phyloP scores from a whole-genome alignment of 2,888 invertebrate species.

The Drosophila phalerata region DNA sequence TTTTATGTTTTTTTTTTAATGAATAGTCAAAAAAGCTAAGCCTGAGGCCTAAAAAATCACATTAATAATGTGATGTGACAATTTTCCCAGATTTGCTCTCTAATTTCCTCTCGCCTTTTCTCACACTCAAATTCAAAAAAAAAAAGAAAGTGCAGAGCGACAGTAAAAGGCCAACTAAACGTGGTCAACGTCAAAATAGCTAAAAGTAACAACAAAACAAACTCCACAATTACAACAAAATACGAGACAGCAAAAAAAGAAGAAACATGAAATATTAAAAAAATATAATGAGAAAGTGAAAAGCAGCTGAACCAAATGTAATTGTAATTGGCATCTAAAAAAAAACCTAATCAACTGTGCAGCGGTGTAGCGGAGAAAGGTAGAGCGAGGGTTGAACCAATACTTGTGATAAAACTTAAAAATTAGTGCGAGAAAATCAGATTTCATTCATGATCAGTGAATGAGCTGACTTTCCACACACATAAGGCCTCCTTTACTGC shows the following conservation, averaged over 20 bases:
- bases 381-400: neutral
- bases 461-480: slow-evolving; percentile 27
- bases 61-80: slow-evolving; percentile 55
- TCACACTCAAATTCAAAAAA: slow-evolving; percentile 29
- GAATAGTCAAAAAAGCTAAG: slow-evolving; percentile 6
- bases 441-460: slow-evolving; percentile 70
- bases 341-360: slow-evolving; percentile 57
- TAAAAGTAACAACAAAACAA: slow-evolving; percentile 44
- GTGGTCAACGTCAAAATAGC: slow-evolving; percentile 33
- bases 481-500: neutral
- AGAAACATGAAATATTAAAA: no score
- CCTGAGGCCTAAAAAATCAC: slow-evolving; percentile 32
- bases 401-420: slow-evolving; percentile 16
- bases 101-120: neutral
- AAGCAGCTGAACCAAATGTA: slow-evolving; percentile 71
- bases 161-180: slow-evolving; percentile 51
- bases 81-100: slow-evolving; percentile 52
- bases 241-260: slow-evolving; percentile 3
- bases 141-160: slow-evolving; percentile 63
- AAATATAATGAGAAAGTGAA: slow-evolving; percentile 66
- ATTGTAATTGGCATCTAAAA: slow-evolving; percentile 75
- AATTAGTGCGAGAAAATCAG: slow-evolving; percentile 47
- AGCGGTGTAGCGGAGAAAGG: slow-evolving; percentile 1
- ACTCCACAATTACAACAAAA: slow-evolving; percentile 48
- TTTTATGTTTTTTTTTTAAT: slow-evolving; percentile 22